Evolutionary conservation across 2,888 invertebrate species (phyloP).

Genomic region (Eristalinus sepulchralis): DNA sequence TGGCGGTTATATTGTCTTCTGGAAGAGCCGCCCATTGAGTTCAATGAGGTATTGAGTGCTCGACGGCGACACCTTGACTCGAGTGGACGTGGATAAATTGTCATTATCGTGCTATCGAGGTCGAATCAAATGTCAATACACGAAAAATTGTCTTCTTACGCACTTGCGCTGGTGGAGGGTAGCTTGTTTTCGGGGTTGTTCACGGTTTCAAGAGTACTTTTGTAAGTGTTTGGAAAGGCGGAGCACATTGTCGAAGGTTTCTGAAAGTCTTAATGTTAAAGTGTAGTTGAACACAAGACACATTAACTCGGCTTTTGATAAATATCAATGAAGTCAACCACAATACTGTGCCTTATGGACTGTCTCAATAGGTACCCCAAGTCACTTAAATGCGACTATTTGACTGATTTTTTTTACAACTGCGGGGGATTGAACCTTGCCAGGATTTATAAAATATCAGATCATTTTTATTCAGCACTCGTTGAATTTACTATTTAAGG

Average conservation of each 20-base stretch:
- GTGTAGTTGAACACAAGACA: background rate
- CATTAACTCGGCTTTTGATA: background rate
- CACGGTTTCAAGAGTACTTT: background rate
- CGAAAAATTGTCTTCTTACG: background rate
- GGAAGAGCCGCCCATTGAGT: background rate
- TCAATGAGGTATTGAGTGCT: conserved; percentile 10
- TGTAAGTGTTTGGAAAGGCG: background rate
- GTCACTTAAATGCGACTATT: too few species aligned
- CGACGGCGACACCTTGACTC: conserved; percentile 13
- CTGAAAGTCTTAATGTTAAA: background rate
- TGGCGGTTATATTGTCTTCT: conserved; percentile 49
- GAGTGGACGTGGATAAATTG: conserved; percentile 22
- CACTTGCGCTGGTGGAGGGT: background rate
- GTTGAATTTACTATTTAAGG: too few species aligned
- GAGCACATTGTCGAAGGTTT: background rate
- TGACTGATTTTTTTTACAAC: too few species aligned
- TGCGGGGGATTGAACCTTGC: too few species aligned
- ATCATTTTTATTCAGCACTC: too few species aligned
- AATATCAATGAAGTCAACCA: background rate
- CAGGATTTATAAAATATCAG: too few species aligned
- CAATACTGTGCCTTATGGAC: background rate
- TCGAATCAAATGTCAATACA: background rate
- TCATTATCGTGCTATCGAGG: background rate
- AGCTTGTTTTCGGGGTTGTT: background rate
- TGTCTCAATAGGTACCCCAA: too few species aligned